Evolutionary conservation across 1,140 invertebrate genomes (phyloP), one percentile per base, ranked within the genome.

Genomic region (Medauroidea extradentata): DNA sequence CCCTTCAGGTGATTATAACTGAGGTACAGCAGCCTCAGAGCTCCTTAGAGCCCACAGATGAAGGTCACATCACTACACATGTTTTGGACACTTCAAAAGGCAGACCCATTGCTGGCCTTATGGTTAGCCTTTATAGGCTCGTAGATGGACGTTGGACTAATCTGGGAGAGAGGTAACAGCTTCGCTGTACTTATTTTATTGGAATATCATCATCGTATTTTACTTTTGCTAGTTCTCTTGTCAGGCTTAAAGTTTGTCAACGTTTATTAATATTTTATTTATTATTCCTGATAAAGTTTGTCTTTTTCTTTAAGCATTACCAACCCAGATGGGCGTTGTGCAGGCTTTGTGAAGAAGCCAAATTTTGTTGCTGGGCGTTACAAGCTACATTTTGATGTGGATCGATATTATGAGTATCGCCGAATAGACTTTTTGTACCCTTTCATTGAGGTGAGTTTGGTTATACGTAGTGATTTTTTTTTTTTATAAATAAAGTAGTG

Each of bases 321-420:
- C 19, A 81, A 83, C 71, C 67, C 71, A 27, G 84, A 85, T 69
- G 89, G 90, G 1, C 76, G 84, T 27, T 83, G 85, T 64, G 75
- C 74, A 19, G 82, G 85, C 61, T 81, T 91, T 18, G 78, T 89
- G 3, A 67, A 79, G 0, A 79, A 80, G 59, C 72, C 78, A 0
- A 78, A 80, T 4, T 83, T 89, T 67, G 78, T 78, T 0, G 70
- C 73, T 27, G 89, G 87, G 34, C 80, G 82, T 29, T 91, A 91
- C 69, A 90, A 90, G 68, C 69, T 92, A 14, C 81, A 83, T 64
- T 91, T 88, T 67, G 85, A 90, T 61, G 85, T 88, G 1, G 83
- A 84, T 55, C 79, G 82, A 57, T 91, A 90, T 73, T 92, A 87
- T 66, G 79, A 79, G 18, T 62, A 78, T 4, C 71, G 74, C 54